These are phyloP conservation scores for Galerucella pusilla DNA, from an alignment of 2,888 invertebrate genomes.

Conservation along the genomic window DNA sequence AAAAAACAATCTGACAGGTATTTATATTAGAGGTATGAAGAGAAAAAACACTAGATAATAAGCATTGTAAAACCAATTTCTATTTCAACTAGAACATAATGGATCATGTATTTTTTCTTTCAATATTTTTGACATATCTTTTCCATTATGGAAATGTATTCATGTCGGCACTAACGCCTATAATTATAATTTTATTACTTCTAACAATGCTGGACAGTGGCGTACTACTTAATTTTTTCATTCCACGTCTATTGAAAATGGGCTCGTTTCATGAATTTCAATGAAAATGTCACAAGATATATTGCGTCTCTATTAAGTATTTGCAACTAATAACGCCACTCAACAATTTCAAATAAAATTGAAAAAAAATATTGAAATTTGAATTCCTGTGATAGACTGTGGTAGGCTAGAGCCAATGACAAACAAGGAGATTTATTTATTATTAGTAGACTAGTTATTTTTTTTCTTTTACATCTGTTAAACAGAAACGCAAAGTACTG, in stretches of 20 bases:
- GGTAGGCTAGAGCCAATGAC: no score
- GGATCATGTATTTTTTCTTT: slow-evolving; percentile 41
- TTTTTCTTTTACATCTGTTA: no score
- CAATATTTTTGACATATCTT: slow-evolving; percentile 43
- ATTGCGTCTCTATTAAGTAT: no score
- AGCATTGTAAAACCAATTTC: slow-evolving; percentile 43
- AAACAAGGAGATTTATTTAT: no score
- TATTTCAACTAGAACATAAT: slow-evolving; percentile 41
- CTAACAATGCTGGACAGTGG: slow-evolving; percentile 25
- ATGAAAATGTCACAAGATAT: no score
- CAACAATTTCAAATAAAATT: no score
- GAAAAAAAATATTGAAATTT: no score
- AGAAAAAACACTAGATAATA: slow-evolving; percentile 35
- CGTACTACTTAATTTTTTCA: neutral
- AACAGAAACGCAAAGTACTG: no score
- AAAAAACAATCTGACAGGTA: slow-evolving; percentile 21
- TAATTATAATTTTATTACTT: slow-evolving; percentile 48
- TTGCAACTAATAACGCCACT: no score
- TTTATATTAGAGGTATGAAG: slow-evolving; percentile 26
- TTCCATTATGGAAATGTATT: slow-evolving; percentile 40
- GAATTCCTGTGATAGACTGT: no score
- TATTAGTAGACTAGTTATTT: no score
- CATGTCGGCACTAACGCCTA: slow-evolving; percentile 44
- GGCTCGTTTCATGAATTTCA: no score
- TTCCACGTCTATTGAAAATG: neutral